phyloP scores from a whole-genome alignment of 64 coral and sea anemone species.

The Stichodactyla mertensii region DNA sequence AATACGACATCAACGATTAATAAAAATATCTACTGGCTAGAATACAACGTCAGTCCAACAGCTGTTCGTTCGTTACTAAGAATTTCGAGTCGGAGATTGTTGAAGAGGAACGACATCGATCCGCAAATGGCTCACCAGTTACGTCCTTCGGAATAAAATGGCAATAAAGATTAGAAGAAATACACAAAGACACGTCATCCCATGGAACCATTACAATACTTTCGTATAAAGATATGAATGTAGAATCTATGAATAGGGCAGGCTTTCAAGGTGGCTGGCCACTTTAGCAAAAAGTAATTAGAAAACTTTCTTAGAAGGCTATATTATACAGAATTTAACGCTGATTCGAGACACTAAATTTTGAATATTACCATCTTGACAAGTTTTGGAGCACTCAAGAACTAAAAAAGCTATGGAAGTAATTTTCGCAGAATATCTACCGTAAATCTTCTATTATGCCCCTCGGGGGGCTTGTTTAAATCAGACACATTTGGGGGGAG shows the following conservation, averaged over 20 bases:
- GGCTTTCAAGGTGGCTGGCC: too few species aligned
- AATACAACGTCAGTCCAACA: background rate
- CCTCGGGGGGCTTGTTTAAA: too few species aligned
- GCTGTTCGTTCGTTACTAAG: background rate
- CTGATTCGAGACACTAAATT: too few species aligned
- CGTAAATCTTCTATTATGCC: too few species aligned
- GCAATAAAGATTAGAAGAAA: slow-evolving; percentile 14
- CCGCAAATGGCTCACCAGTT: slow-evolving; percentile 25
- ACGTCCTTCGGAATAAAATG: slow-evolving; percentile 29
- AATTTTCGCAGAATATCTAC: too few species aligned
- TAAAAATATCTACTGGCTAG: background rate
- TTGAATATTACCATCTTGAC: too few species aligned
- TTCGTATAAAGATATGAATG: background rate
- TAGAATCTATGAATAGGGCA: background rate
- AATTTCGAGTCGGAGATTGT: slow-evolving; percentile 1
- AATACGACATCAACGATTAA: background rate
- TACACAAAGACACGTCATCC: background rate
- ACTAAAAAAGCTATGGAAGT: too few species aligned
- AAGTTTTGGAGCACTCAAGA: too few species aligned
- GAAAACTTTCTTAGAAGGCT: too few species aligned
- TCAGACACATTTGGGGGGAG: too few species aligned
- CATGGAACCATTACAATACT: background rate
- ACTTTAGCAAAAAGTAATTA: too few species aligned
- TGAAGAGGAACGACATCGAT: slow-evolving; percentile 11
- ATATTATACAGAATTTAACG: too few species aligned